Percentiles rank a stretch among this genome's conserved stretches.
phyloP scores from a whole-genome alignment of 2,797 vertebrate species.

The Furcifer pardalis region DNA sequence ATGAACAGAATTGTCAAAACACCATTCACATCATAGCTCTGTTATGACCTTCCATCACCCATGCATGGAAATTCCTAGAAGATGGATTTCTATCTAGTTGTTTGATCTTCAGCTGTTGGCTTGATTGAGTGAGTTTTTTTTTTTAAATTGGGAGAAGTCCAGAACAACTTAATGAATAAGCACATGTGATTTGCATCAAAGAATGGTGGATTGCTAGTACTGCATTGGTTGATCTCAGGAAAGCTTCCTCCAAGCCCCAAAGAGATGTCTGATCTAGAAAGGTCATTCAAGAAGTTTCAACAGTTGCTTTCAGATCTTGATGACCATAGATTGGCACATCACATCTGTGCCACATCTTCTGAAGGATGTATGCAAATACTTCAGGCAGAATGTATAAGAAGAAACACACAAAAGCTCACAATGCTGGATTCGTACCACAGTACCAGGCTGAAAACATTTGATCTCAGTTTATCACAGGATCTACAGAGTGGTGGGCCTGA shows the following conservation, averaged over 20 bases:
- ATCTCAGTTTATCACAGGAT: too few relatives aligned
- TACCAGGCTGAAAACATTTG: too few relatives aligned
- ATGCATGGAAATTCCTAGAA: too few relatives aligned
- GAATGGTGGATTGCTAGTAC: background rate
- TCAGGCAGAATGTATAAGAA: background rate
- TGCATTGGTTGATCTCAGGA: background rate
- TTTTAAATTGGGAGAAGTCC: background rate
- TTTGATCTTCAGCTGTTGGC: too few relatives aligned
- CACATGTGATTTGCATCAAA: background rate
- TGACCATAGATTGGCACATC: background rate
- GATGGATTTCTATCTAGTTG: too few relatives aligned
- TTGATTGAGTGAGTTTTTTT: background rate
- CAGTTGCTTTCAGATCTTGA: background rate
- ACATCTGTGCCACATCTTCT: background rate
- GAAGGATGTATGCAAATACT: background rate
- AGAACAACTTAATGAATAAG: background rate
- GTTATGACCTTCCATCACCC: too few relatives aligned
- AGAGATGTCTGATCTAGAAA: background rate
- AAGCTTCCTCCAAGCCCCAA: background rate
- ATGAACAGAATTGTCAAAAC: too few relatives aligned
- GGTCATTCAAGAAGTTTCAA: background rate
- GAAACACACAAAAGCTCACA: background rate
- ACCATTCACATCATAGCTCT: too few relatives aligned
- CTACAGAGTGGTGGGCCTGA: too few relatives aligned
- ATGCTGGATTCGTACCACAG: too few relatives aligned